Conservation (phyloP, 2,113 vertebrate genomes). For the Calidris pugnax region DNA sequence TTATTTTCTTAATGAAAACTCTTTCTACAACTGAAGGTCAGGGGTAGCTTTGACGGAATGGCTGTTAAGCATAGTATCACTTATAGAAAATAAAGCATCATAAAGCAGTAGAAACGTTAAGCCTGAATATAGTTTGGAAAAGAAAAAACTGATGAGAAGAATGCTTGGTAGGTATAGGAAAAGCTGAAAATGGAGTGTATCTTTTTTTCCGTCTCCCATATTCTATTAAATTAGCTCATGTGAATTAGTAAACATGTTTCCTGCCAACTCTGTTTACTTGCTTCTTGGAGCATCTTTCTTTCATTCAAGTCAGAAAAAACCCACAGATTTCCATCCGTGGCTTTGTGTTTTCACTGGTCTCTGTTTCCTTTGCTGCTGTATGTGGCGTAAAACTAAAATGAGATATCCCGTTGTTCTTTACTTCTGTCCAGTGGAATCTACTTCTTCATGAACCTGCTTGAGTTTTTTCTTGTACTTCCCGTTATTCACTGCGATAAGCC, state of each 20-base stretch:
- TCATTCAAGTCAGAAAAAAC: not conserved
- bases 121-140: not conserved
- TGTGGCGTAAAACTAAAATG: not conserved
- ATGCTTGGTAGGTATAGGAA: not conserved
- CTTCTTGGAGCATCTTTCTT: slow-evolving; percentile 11
- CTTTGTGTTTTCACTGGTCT: not conserved
- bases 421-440: not conserved
- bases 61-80: not conserved
- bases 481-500: not conserved
- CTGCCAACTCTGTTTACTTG: not conserved
- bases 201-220: not conserved
- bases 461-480: not conserved
- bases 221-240: slow-evolving; percentile 21
- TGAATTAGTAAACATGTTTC: slow-evolving; percentile 7
- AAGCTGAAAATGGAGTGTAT: not conserved
- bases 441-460: not conserved
- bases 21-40: not conserved
- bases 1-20: not conserved
- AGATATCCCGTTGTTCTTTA: not conserved
- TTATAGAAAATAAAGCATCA: not conserved
- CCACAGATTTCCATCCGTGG: not conserved
- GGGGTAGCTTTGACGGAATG: not conserved
- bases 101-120: not conserved
- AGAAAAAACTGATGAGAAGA: not conserved
- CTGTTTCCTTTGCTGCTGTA: not conserved